A percentile compares a stretch with the other conserved stretches of the same genome.
Evolutionary conservation across 2,888 invertebrate species (phyloP).

Genomic region (Aethes cnicana): DNA sequence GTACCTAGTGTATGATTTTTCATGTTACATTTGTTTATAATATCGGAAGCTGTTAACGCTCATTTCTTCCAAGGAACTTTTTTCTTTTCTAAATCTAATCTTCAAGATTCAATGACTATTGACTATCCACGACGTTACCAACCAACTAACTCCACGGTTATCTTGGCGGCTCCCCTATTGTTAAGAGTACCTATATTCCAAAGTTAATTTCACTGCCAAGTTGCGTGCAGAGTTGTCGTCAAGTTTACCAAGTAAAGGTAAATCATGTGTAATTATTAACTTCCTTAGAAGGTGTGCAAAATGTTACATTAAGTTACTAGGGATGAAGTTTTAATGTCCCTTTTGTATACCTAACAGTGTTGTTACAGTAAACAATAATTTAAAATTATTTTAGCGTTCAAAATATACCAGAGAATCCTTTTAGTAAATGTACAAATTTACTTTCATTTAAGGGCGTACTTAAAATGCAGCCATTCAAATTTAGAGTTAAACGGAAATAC

Average conservation of each 20-base stretch:
- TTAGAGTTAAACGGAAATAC: too few relatives aligned
- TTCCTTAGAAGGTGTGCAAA: constrained; percentile 49
- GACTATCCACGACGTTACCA: too few relatives aligned
- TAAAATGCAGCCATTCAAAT: neutral
- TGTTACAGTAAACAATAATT: constrained; percentile 14
- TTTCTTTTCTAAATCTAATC: too few relatives aligned
- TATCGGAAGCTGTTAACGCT: too few relatives aligned
- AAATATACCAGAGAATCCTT: constrained; percentile 11
- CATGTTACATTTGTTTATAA: too few relatives aligned
- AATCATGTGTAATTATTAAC: constrained; percentile 57
- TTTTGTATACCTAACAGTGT: constrained; percentile 37
- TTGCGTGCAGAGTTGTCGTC: constrained; percentile 39
- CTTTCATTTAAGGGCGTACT: neutral
- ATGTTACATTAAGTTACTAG: constrained; percentile 49
- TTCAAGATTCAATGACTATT: too few relatives aligned
- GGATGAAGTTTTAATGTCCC: constrained; percentile 45
- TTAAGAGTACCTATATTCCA: neutral
- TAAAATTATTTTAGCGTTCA: constrained; percentile 13
- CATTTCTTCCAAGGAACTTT: too few relatives aligned
- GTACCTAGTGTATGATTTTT: too few relatives aligned
- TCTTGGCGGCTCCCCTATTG: too few relatives aligned
- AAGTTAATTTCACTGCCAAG: constrained; percentile 26
- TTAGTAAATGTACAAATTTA: constrained; percentile 2
- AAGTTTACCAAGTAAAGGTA: constrained; percentile 51
- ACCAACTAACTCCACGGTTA: neutral